Evolutionary conservation across 2,113 vertebrate genomes (phyloP).

Genomic region (Apteryx mantelli): DNA sequence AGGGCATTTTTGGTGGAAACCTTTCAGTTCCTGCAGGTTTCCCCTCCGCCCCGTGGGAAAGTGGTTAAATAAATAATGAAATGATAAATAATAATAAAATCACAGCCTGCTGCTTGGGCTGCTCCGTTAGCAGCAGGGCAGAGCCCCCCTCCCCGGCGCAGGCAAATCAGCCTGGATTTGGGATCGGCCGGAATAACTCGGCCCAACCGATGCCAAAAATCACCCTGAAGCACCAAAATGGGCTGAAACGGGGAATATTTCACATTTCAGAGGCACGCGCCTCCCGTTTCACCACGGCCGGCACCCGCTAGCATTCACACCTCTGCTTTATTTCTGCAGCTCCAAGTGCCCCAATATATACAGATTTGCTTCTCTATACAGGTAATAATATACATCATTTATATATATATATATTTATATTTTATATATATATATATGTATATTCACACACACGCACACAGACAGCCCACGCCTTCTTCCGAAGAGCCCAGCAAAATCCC

Average conservation of each 20-base stretch:
- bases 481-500: not conserved
- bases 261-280: not conserved
- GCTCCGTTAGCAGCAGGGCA: not conserved
- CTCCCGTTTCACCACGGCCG: fast-evolving
- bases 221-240: too few species aligned
- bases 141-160: not conserved
- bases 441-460: slow-evolving; percentile 62
- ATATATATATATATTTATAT: slow-evolving; percentile 9
- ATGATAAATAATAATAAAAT: not conserved
- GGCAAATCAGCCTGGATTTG: too few species aligned
- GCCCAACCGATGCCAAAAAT: too few species aligned
- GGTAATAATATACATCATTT: slow-evolving; percentile 75
- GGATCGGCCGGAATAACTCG: too few species aligned
- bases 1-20: not conserved
- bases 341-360: slow-evolving; percentile 76
- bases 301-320: not conserved
- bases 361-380: slow-evolving; percentile 79
- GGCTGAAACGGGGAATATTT: too few species aligned
- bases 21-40: too few species aligned
- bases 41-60: too few species aligned
- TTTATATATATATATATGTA: slow-evolving; percentile 57
- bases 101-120: not conserved
- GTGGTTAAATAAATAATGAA: too few species aligned
- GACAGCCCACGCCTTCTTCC: not conserved
- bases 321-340: slow-evolving; percentile 56